Evolutionary conservation across 2,113 vertebrate species (phyloP).

Genomic region (Pavo muticus): DNA sequence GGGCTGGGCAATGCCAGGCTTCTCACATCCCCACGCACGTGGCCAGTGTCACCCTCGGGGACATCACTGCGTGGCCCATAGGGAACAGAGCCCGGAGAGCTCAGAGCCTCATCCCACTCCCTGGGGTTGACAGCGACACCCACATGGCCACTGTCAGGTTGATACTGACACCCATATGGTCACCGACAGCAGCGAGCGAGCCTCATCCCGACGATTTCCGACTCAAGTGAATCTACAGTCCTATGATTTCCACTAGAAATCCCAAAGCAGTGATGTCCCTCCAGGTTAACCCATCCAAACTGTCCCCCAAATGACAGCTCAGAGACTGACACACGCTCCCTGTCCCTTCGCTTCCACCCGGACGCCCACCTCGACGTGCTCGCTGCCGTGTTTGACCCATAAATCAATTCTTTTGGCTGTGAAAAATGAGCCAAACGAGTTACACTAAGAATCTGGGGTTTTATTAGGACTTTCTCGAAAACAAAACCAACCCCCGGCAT

Average conservation of each 20-base stretch:
- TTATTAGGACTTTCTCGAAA: conserved; percentile 68
- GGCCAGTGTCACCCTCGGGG: rapidly evolving
- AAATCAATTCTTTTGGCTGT: conserved; percentile 69
- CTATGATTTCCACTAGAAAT: neutral
- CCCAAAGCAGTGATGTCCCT: neutral
- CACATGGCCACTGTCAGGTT: neutral
- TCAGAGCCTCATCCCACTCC: neutral
- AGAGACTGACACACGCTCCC: neutral
- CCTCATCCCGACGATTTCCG: neutral
- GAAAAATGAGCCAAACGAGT: conserved; percentile 72
- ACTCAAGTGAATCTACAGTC: neutral
- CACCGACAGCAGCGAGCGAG: neutral
- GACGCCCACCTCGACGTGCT: conserved; percentile 8
- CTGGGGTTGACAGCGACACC: neutral
- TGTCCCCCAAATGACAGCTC: neutral
- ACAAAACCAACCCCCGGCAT: conserved; percentile 60
- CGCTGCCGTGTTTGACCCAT: conserved; percentile 21
- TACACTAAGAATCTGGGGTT: conserved; percentile 69
- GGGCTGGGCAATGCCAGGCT: neutral
- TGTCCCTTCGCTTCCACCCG: neutral
- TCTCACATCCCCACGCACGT: neutral
- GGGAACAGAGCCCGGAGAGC: rapidly evolving
- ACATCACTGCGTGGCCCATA: neutral
- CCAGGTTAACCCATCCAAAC: neutral
- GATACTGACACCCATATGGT: neutral